Conservation (phyloP, 2,888 invertebrate genomes). For the Calliopum simillimum region DNA sequence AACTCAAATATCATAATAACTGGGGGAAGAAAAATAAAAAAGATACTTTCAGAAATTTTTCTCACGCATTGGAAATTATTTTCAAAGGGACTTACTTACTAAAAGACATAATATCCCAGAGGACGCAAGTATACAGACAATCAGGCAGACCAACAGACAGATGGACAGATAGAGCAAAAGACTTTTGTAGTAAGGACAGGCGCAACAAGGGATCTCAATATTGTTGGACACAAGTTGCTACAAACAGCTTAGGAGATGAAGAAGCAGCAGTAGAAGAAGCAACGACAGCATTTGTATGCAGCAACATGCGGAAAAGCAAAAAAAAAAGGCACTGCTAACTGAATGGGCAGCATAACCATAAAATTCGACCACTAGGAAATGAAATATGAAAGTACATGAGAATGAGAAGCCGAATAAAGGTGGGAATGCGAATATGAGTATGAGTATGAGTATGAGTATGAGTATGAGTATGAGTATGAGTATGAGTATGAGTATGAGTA, state of each 20-base stretch:
- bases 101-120: neutral
- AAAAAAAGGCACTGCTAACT: too few species aligned
- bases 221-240: slow-evolving; percentile 2
- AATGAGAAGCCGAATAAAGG: too few species aligned
- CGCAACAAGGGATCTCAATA: neutral
- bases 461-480: neutral
- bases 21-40: too few species aligned
- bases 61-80: slow-evolving; percentile 32
- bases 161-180: neutral
- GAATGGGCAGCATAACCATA: too few species aligned
- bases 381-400: too few species aligned
- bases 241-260: neutral
- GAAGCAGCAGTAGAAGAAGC: neutral
- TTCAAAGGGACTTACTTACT: slow-evolving; percentile 30
- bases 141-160: neutral
- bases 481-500: neutral
- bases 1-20: neutral
- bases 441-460: neutral
- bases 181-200: neutral
- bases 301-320: neutral
- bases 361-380: too few species aligned
- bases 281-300: slow-evolving; percentile 8
- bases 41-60: slow-evolving; percentile 31
- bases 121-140: neutral
- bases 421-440: too few species aligned